A percentile compares a stretch with the other conserved stretches of the same genome.
Evolutionary conservation across 30 jellyfish, hydroid and myxozoan species (phyloP).

Genomic region (Nemopilema nomurai): DNA sequence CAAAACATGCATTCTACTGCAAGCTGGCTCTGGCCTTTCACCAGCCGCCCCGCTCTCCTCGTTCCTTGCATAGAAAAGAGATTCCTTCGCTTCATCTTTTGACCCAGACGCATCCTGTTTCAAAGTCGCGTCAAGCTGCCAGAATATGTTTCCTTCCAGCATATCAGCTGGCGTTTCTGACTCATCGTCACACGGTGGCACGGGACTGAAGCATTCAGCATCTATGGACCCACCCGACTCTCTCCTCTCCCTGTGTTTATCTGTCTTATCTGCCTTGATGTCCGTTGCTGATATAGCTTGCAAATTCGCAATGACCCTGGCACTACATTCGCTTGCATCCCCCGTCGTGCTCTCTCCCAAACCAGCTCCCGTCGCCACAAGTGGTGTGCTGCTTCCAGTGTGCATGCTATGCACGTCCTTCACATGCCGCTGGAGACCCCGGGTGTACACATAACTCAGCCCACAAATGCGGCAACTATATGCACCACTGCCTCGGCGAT

Average conservation of each 20-base stretch:
- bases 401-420: not conserved
- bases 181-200: conserved; percentile 45
- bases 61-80: not conserved
- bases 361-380: not conserved
- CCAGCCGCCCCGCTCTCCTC: not conserved
- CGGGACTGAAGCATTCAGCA: conserved; percentile 13
- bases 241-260: not conserved
- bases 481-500: not conserved
- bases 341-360: not conserved
- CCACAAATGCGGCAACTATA: conserved; percentile 1
- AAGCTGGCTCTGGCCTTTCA: too few relatives aligned
- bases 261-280: not conserved
- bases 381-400: not conserved
- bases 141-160: conserved; percentile 1
- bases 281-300: conserved; percentile 27
- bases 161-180: conserved; percentile 1
- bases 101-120: not conserved
- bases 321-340: not conserved
- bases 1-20: too few relatives aligned
- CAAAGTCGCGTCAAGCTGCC: not conserved
- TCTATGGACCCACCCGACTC: not conserved
- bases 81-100: not conserved
- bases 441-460: not conserved
- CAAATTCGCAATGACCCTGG: conserved; percentile 7
- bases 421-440: conserved; percentile 4